Evolutionary conservation across 2,888 invertebrate species (phyloP).

Genomic region (Thereva nobilitata): DNA sequence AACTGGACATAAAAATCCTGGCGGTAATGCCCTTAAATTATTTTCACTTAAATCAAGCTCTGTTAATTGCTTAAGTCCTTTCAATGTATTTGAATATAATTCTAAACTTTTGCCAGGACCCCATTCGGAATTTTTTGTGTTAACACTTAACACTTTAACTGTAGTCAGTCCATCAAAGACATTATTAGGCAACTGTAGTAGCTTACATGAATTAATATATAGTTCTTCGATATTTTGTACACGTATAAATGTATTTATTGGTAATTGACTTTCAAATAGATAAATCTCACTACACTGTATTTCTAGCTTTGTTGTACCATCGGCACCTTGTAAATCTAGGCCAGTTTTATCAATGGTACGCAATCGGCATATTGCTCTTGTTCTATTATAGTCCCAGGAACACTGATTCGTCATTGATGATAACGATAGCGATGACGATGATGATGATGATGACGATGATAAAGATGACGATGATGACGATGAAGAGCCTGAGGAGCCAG

Average conservation of each 20-base stretch:
- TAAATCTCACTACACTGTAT: conserved; percentile 80
- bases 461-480: neutral
- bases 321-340: conserved; percentile 63
- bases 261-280: conserved; percentile 79
- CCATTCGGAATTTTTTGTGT: conserved; percentile 83
- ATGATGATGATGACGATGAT: conserved; percentile 3
- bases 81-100: conserved; percentile 71
- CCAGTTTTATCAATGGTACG: conserved; percentile 72
- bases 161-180: conserved; percentile 80
- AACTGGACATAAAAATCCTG: conserved; percentile 77
- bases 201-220: conserved; percentile 77
- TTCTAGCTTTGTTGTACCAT: conserved; percentile 72
- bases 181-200: conserved; percentile 71
- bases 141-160: conserved; percentile 68
- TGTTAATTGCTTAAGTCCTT: conserved; percentile 79
- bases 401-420: conserved; percentile 55
- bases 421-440: conserved; percentile 38
- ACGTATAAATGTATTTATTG: conserved; percentile 72
- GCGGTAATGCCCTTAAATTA: conserved; percentile 79
- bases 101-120: conserved; percentile 74
- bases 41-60: conserved; percentile 80
- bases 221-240: conserved; percentile 73
- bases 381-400: conserved; percentile 59
- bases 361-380: conserved; percentile 68
- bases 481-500: neutral